Base-by-base conservation (phyloP, 2,888 invertebrate genomes). In the Cyclophora punctaria region DNA sequence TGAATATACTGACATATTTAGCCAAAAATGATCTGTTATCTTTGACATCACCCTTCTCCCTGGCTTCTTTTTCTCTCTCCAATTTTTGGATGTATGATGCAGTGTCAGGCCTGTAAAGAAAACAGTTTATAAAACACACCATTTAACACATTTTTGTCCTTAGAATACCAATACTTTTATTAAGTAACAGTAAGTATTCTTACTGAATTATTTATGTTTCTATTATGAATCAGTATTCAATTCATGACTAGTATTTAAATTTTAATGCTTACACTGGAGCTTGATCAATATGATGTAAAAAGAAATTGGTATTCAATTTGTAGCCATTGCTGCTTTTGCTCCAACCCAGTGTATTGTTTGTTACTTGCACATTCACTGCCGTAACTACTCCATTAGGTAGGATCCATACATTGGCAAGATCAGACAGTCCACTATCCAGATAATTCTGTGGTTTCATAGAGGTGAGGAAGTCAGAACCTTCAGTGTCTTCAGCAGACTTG, bases 1-100 rank as follows among this genome's bases (percentile, higher is more conserved):
- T 45, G 2, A 34, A n/a, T 45, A 34, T 56, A 89, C 96, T 93
- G 91, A 98, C 98, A 90, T 99, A 99, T 98, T 98, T 99, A 3
- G 96, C 96, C 63, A 99, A 91, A 85, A 99, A 98, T 46, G 98
- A 97, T 71, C 98, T 90, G 77, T 97, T 98, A 75, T 99, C 99
- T 71, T 97, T 96, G 34, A 93, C 90, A 66, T 98, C 96, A 34
- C 96, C 96, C 57, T 95, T 93, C 73, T 97, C 97, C 62, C 95
- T 92, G 0, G 96, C 95, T 79, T 95, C 94, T 64, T 95, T 93
- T 79, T 99, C 98, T 51, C 95, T 90, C 74, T 98, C 98, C 48
- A 98, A 75, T 80, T 97, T 98, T 74, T 97, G 96, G 62, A 99
- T 94, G 70, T 97, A 99, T 3, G 95, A 93, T 45, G 96, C 95